These are phyloP conservation scores for Cyprinodon brontotheroides DNA, from an alignment of 2,113 vertebrate species.

Conservation along the genomic window DNA sequence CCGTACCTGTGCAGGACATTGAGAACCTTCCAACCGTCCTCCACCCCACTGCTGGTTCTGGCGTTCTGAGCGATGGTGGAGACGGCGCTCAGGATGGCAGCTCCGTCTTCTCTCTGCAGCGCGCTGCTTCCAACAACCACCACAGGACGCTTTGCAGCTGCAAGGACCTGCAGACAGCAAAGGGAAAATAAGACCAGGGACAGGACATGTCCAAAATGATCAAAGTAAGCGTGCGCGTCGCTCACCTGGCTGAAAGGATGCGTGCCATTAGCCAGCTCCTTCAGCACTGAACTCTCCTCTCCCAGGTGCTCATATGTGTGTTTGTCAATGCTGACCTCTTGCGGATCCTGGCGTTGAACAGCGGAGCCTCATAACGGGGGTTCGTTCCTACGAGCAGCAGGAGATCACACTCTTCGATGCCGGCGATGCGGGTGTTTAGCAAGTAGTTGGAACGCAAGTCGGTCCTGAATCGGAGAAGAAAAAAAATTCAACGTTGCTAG, in stretches of 20 bases:
- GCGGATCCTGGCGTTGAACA: slow-evolving; percentile 94
- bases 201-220: background rate
- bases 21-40: slow-evolving; percentile 92
- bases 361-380: slow-evolving; percentile 94
- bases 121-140: slow-evolving; percentile 92
- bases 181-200: background rate
- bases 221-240: background rate
- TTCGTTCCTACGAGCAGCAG: slow-evolving; percentile 94
- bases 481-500: background rate
- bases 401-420: slow-evolving; percentile 93
- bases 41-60: slow-evolving; percentile 82
- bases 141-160: slow-evolving; percentile 87
- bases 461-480: slow-evolving; percentile 73
- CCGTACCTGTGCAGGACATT: slow-evolving; percentile 94
- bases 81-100: slow-evolving; percentile 86
- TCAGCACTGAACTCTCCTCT: slow-evolving; percentile 87
- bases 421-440: slow-evolving; percentile 91
- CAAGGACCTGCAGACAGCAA: slow-evolving; percentile 77
- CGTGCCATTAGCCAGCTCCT: slow-evolving; percentile 86
- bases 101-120: slow-evolving; percentile 89
- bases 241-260: slow-evolving; percentile 90
- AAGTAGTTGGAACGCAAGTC: slow-evolving; percentile 97
- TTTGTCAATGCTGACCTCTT: slow-evolving; percentile 84
- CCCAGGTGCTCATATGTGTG: slow-evolving; percentile 91
- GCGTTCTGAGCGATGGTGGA: slow-evolving; percentile 89